phyloP scores from a whole-genome alignment of 2,797 vertebrate genomes.

The Argyrosomus regius region DNA sequence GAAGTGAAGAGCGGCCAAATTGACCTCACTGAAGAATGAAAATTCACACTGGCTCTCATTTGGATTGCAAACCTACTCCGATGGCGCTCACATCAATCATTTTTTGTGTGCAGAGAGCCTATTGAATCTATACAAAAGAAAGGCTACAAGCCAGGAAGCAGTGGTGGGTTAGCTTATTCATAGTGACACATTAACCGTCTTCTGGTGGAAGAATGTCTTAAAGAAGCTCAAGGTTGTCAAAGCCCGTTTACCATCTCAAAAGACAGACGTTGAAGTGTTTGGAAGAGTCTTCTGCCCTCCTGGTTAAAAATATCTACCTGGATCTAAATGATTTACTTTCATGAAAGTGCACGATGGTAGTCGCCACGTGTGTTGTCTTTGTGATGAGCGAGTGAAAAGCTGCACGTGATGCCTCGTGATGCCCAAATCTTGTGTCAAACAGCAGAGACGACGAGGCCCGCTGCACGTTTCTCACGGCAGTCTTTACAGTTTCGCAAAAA shows the following conservation, averaged over 20 bases:
- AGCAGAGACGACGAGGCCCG: neutral
- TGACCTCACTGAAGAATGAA: slow-evolving; percentile 25
- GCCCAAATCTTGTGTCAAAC: neutral
- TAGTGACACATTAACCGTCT: neutral
- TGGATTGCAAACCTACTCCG: slow-evolving; percentile 16
- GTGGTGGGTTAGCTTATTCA: neutral
- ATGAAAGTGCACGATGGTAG: no score
- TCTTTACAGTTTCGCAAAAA: neutral
- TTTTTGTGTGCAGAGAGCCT: neutral
- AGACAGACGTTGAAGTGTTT: neutral
- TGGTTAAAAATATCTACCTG: no score
- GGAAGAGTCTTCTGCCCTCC: neutral
- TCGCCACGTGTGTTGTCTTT: no score
- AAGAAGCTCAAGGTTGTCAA: slow-evolving; percentile 12
- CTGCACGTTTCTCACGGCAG: neutral
- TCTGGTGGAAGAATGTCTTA: neutral
- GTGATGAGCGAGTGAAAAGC: no score
- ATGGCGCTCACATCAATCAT: slow-evolving; percentile 36
- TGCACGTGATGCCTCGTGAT: no score
- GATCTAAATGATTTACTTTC: no score
- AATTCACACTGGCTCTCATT: slow-evolving; percentile 24
- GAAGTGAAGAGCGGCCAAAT: slow-evolving; percentile 33
- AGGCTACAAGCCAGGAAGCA: slow-evolving; percentile 4
- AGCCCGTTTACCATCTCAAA: neutral
- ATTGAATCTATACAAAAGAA: slow-evolving; percentile 14